Evolutionary conservation across 2,888 invertebrate species (phyloP).

Genomic region (Meteorus colon): DNA sequence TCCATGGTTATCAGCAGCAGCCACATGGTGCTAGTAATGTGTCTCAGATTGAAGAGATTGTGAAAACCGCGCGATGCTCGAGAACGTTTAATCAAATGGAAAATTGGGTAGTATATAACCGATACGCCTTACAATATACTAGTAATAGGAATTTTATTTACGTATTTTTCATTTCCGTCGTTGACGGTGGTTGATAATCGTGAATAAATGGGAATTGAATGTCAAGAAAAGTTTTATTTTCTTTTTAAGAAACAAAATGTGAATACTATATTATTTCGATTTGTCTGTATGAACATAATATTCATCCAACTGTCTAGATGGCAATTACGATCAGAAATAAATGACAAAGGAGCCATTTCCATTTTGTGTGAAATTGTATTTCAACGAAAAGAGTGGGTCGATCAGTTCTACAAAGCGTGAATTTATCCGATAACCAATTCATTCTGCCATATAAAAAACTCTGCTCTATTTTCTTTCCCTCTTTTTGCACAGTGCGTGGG

Average conservation of each 20-base stretch:
- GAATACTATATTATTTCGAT: not conserved
- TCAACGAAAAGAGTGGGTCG: not conserved
- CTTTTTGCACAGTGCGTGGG: too few species aligned
- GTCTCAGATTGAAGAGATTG: conserved; percentile 39
- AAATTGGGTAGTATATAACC: conserved; percentile 27
- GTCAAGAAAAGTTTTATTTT: not conserved
- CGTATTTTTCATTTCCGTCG: not conserved
- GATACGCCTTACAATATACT: not conserved
- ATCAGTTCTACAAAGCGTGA: too few species aligned
- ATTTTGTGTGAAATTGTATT: not conserved
- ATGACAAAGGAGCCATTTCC: not conserved
- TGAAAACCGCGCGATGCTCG: not conserved
- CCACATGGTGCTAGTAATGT: conserved; percentile 65
- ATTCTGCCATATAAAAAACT: too few species aligned
- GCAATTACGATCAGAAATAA: not conserved
- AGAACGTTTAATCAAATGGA: conserved; percentile 13
- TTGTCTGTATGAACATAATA: not conserved
- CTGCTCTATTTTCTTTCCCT: too few species aligned
- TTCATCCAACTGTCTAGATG: not conserved
- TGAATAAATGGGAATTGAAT: not conserved
- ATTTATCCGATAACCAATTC: too few species aligned
- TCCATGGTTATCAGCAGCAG: conserved; percentile 68
- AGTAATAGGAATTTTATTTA: not conserved
- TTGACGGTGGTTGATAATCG: not conserved
- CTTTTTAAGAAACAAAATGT: not conserved